phyloP scores from a whole-genome alignment of 2,797 vertebrate genomes.

The Myotis pilosus region DNA sequence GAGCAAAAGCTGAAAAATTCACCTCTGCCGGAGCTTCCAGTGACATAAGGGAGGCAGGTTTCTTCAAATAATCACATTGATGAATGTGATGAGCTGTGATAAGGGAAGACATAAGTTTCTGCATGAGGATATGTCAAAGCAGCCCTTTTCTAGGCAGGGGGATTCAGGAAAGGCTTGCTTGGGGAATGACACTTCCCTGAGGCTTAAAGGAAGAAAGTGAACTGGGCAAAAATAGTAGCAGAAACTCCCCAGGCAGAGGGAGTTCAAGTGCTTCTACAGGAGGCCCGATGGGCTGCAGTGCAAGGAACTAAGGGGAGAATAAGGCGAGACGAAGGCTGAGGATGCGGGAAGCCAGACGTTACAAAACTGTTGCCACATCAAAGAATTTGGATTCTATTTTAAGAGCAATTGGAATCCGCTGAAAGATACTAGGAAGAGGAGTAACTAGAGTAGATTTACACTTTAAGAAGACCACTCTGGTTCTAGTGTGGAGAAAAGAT shows the following conservation, averaged over 20 bases:
- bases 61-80: not conserved
- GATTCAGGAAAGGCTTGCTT: not conserved
- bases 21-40: not conserved
- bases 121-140: not conserved
- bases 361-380: not conserved
- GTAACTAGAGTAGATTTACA: not conserved
- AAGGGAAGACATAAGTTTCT: not conserved
- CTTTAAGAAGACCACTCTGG: not conserved
- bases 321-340: not conserved
- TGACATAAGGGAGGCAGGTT: not conserved
- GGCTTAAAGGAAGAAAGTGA: not conserved
- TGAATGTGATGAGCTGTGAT: not conserved
- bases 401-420: not conserved
- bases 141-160: not conserved
- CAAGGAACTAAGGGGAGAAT: not conserved
- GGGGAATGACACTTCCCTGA: not conserved
- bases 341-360: not conserved
- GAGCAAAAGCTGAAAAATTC: not conserved
- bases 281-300: not conserved
- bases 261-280: not conserved
- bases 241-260: not conserved
- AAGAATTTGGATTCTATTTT: constrained; percentile 9
- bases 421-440: not conserved
- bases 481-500: not conserved
- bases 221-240: not conserved